Evolutionary conservation across 2,113 vertebrate species (phyloP).

Genomic region (Phaethornis superciliosus): DNA sequence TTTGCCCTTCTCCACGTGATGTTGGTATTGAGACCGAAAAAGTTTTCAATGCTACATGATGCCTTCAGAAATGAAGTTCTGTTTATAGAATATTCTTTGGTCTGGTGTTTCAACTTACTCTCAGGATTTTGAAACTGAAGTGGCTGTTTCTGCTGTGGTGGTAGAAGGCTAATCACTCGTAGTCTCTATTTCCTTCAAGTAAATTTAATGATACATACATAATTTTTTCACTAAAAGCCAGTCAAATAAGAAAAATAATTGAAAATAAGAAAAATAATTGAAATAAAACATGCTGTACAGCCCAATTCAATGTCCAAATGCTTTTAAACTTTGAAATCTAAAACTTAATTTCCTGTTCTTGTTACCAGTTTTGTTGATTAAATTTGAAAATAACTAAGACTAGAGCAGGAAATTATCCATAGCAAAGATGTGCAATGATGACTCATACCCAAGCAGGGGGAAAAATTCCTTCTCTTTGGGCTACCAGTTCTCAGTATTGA

Average conservation of each 20-base stretch:
- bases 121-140: background rate
- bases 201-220: background rate
- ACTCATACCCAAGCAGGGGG: background rate
- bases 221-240: background rate
- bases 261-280: background rate
- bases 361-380: background rate
- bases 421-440: background rate
- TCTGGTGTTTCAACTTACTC: background rate
- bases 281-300: background rate
- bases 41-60: background rate
- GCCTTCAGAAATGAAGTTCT: background rate
- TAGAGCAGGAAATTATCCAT: background rate
- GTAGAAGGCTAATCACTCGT: background rate
- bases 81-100: background rate
- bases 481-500: background rate
- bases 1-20: background rate
- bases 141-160: background rate
- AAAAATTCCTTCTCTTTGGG: background rate
- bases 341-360: constrained; percentile 27
- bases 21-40: background rate
- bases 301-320: constrained; percentile 2
- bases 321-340: constrained; percentile 28
- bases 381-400: constrained; percentile 15
- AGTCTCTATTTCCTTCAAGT: background rate
- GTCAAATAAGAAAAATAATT: background rate